These are phyloP conservation scores for Hybognathus amarus DNA, from an alignment of 2,797 vertebrate species.

Conservation along the genomic window DNA sequence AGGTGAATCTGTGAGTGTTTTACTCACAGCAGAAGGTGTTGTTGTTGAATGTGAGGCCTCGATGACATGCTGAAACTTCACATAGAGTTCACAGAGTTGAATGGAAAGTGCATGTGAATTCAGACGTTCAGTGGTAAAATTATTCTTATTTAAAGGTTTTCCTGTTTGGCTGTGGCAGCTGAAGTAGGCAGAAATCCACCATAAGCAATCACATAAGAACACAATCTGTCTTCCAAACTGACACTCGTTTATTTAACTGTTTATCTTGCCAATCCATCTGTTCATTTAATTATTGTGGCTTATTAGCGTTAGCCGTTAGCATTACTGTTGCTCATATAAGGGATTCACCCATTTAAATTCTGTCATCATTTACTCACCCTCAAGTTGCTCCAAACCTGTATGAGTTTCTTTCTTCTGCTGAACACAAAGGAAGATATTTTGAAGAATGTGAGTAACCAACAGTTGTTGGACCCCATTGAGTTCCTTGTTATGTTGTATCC, in stretches of 20 bases:
- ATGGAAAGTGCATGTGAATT: constrained; percentile 14
- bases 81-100: constrained; percentile 1
- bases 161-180: background rate
- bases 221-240: background rate
- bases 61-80: constrained; percentile 8
- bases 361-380: background rate
- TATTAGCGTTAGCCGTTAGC: background rate
- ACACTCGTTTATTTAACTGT: background rate
- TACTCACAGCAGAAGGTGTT: constrained; percentile 45
- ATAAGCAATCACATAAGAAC: background rate
- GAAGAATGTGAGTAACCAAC: background rate
- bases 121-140: background rate
- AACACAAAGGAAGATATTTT: background rate
- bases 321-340: background rate
- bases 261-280: background rate
- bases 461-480: background rate
- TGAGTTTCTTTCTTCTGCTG: background rate
- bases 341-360: background rate
- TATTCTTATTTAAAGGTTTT: constrained; percentile 3
- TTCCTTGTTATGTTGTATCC: background rate
- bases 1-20: constrained; percentile 2
- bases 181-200: background rate
- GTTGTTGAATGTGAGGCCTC: constrained; percentile 28
- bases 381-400: background rate
- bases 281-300: background rate